These are phyloP conservation scores for Trichomycterus rosablanca DNA, from an alignment of 2,113 vertebrate species.

Conservation along the genomic window DNA sequence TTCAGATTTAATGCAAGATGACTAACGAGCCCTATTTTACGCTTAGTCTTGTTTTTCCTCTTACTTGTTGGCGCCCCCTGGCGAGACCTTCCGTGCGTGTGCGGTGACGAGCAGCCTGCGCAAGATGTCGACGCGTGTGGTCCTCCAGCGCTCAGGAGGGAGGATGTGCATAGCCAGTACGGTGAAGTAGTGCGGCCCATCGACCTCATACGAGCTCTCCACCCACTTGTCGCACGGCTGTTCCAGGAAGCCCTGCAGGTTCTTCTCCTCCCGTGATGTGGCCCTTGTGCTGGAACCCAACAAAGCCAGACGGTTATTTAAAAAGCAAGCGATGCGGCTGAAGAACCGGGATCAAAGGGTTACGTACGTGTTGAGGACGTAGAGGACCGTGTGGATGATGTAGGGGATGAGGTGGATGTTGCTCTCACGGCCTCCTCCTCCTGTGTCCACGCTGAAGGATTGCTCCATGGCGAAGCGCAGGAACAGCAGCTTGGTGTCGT, in stretches of 20 bases:
- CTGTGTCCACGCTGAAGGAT: conserved; percentile 92
- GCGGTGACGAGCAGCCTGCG: conserved; percentile 80
- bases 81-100: conserved; percentile 80
- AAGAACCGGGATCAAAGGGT: background rate
- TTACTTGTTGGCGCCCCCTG: conserved; percentile 85
- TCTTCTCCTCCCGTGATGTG: conserved; percentile 94
- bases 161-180: conserved; percentile 87
- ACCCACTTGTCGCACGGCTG: conserved; percentile 95
- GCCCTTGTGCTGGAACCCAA: conserved; percentile 79
- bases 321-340: background rate
- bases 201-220: conserved; percentile 91
- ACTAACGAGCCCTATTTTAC: too few relatives aligned
- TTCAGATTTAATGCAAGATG: too few relatives aligned
- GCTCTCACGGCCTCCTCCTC: conserved; percentile 93
- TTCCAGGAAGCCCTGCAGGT: conserved; percentile 93
- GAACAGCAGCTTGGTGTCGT: conserved; percentile 95
- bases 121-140: conserved; percentile 79
- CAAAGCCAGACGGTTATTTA: background rate
- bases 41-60: too few relatives aligned
- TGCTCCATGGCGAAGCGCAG: conserved; percentile 96
- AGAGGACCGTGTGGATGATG: conserved; percentile 98
- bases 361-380: conserved; percentile 96
- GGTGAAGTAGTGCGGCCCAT: conserved; percentile 91
- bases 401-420: conserved; percentile 98
- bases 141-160: conserved; percentile 84